A percentile compares a stretch with the other conserved stretches of the same genome.
Conservation (phyloP, 1,140 invertebrate species). For the Myzus persicae region DNA sequence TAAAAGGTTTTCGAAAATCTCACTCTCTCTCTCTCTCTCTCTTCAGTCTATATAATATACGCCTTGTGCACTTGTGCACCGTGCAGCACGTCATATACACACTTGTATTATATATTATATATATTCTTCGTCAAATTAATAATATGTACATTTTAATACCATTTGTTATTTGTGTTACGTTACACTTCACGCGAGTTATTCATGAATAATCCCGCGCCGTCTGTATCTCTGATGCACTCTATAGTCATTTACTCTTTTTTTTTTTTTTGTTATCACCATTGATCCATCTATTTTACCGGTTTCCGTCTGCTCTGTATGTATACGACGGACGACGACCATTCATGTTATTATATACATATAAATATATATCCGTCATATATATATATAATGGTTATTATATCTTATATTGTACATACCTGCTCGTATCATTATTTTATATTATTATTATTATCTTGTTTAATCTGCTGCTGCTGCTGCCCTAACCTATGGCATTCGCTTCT, state of each 20-base stretch:
- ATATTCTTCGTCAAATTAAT: conserved; percentile 17
- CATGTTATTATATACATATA: not conserved
- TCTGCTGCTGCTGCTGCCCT: not conserved
- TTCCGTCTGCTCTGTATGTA: not conserved
- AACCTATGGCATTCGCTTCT: conserved; percentile 24
- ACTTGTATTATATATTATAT: not conserved
- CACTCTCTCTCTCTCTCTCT: not conserved
- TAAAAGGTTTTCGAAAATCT: conserved; percentile 6
- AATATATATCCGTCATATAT: not conserved
- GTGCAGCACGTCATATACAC: not conserved
- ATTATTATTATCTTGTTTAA: conserved; percentile 31
- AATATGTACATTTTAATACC: conserved; percentile 17
- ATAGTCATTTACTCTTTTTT: conserved; percentile 17
- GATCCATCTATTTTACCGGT: conserved; percentile 50
- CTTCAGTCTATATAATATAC: not conserved
- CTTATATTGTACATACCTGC: not conserved
- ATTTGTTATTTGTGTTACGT: conserved; percentile 27
- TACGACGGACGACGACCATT: not conserved
- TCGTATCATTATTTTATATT: conserved; percentile 35
- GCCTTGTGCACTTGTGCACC: not conserved
- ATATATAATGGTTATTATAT: not conserved
- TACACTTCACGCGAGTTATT: conserved; percentile 17
- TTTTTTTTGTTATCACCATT: conserved; percentile 40
- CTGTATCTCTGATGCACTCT: conserved; percentile 9
- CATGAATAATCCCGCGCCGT: conserved; percentile 38